Conservation (phyloP, 2,797 vertebrate genomes). For the Acanthurus lineatus region DNA sequence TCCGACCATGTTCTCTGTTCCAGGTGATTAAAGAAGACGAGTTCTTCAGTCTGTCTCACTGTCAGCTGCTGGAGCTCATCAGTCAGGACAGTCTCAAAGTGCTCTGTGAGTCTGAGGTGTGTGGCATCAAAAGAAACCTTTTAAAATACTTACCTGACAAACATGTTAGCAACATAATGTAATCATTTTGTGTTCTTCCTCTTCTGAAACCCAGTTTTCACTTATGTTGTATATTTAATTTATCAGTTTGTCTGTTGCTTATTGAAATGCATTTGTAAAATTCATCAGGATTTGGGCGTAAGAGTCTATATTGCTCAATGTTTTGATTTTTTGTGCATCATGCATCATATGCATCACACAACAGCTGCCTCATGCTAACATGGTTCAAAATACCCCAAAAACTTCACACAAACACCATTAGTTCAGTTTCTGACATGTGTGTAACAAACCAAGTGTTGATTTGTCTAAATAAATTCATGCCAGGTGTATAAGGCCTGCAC, state of each 20-base stretch:
- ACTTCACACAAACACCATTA: not conserved
- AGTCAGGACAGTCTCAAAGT: conserved; percentile 90
- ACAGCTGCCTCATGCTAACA: not conserved
- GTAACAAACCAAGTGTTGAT: not conserved
- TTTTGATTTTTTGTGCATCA: not conserved
- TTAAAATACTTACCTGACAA: not conserved
- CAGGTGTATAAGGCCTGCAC: conserved; percentile 90
- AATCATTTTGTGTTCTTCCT: not conserved
- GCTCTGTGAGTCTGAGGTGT: conserved; percentile 88
- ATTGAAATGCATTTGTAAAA: too few species aligned
- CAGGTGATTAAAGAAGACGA: conserved; percentile 91
- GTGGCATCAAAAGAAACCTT: conserved; percentile 14
- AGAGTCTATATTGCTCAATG: not conserved
- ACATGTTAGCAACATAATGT: not conserved
- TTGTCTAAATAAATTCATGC: not conserved
- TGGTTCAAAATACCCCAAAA: not conserved
- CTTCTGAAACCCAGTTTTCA: not conserved
- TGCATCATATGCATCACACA: not conserved
- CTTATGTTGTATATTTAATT: too few species aligned
- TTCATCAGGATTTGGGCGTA: too few species aligned
- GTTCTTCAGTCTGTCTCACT: conserved; percentile 89
- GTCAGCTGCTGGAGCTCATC: conserved; percentile 89
- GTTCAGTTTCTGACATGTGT: not conserved
- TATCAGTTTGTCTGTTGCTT: too few species aligned
- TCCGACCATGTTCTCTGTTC: not conserved